Base-by-base conservation (phyloP, 35 echinoderm and acorn worm genomes). In the Acanthaster planci region DNA sequence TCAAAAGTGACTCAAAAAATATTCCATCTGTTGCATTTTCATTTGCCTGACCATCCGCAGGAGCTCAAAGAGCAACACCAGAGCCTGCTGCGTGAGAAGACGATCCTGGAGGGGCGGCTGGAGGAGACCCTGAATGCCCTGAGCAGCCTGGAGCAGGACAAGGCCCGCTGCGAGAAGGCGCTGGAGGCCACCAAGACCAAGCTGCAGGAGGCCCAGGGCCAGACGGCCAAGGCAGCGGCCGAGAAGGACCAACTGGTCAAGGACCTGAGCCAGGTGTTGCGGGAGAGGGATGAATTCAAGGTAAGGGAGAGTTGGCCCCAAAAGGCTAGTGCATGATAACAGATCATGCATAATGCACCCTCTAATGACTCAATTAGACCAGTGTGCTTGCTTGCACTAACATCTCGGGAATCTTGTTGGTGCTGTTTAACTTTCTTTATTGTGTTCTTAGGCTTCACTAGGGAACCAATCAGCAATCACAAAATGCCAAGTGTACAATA, bases 241-340 rank as follows among this genome's bases (percentile, higher is more conserved):
- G 88, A 94, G 67, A 77, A 76, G 22, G 53, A 77, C 36, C 56
- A 77, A 30, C 75, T 95, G 0, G 84, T 86, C 76, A 90, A 78
- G 83, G 86, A 89, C 30, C 42, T 89, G 9, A 38, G 83, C 59
- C 52, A 84, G 37, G 54, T 88, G 21, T 32, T 52, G 9, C 60
- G 67, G 22, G 90, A 92, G 54, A 72, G 60, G 55, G 90, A 92
- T 35, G 85, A 82, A 29, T 92, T 87, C 59, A 92, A 92, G 79
- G 85, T 92, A 40, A 87, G 60, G 15, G 27, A 3, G 39, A 82
- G 27, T 26, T 55, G 14, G 7, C 37, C 23, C 16, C 19, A 72
- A 16, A 72, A 31, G 0, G 30, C 30, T 47, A 47, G n/a, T n/a
- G n/a, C n/a, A n/a, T n/a, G n/a, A n/a, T n/a, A n/a, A n/a, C n/a